These are phyloP conservation scores for Ostrea edulis DNA, from an alignment of 1,140 invertebrate genomes.

Conservation along the genomic window DNA sequence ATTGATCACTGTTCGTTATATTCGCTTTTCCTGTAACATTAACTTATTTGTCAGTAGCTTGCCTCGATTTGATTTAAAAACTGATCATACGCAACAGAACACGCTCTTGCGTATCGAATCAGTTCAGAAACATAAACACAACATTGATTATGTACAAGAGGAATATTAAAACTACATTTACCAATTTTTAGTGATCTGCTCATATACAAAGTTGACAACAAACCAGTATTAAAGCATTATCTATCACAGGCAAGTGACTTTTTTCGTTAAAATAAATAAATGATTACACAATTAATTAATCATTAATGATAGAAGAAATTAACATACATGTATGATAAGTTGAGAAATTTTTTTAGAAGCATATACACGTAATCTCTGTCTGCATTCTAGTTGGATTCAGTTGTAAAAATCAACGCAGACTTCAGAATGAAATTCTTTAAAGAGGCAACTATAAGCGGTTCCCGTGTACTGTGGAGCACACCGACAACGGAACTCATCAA, in stretches of 20 bases:
- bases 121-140: too few relatives aligned
- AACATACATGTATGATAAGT: background rate
- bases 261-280: background rate
- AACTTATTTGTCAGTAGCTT: too few relatives aligned
- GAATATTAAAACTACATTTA: too few relatives aligned
- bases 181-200: background rate
- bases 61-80: too few relatives aligned
- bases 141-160: too few relatives aligned
- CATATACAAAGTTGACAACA: background rate
- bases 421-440: background rate
- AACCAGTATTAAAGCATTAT: background rate
- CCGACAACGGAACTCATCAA: background rate
- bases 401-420: background rate
- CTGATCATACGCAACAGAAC: too few relatives aligned
- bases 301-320: background rate
- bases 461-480: constrained; percentile 2
- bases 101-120: too few relatives aligned
- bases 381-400: background rate
- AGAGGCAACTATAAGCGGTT: background rate
- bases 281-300: background rate
- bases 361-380: too few relatives aligned
- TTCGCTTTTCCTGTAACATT: too few relatives aligned
- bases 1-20: too few relatives aligned
- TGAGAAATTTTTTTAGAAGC: too few relatives aligned
- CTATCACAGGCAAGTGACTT: background rate